Percentiles rank a stretch among this genome's conserved stretches.
These are phyloP conservation scores for Drosophila fungiperda DNA, from an alignment of 2,888 invertebrate genomes.

Conservation along the genomic window DNA sequence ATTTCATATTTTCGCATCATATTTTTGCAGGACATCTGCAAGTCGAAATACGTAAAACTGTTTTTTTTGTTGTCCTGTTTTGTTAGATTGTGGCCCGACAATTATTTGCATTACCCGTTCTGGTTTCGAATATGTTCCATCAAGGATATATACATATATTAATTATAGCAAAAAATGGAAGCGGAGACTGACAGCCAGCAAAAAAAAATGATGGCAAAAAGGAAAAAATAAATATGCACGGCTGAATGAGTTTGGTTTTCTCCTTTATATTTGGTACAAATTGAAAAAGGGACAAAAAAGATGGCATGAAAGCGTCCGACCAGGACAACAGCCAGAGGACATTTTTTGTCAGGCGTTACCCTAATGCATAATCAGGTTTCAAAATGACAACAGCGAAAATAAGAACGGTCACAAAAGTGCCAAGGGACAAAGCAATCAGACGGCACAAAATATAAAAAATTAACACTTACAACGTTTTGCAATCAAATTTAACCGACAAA, in stretches of 20 bases:
- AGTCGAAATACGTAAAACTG: background rate
- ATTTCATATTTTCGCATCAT: too few species aligned
- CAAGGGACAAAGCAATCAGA: conserved; percentile 64
- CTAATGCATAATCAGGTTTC: conserved; percentile 71
- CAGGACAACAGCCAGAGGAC: conserved; percentile 39
- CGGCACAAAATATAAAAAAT: conserved; percentile 54
- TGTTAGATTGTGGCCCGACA: conserved; percentile 40
- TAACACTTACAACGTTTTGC: conserved; percentile 66
- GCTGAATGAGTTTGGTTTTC: conserved; percentile 67
- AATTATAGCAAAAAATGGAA: conserved; percentile 55
- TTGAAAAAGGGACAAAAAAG: conserved; percentile 65
- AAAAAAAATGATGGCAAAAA: conserved; percentile 28
- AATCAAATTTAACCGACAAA: conserved; percentile 62
- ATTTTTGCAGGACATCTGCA: background rate
- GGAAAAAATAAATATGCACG: conserved; percentile 51
- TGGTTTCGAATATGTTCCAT: conserved; percentile 60
- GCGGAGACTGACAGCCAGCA: conserved; percentile 15
- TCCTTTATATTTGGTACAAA: conserved; percentile 49
- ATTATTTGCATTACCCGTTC: conserved; percentile 68
- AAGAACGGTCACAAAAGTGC: conserved; percentile 62
- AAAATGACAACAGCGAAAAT: conserved; percentile 63
- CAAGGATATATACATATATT: conserved; percentile 64
- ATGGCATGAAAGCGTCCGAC: conserved; percentile 53
- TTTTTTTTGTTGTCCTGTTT: conserved; percentile 12
- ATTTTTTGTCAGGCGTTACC: conserved; percentile 43